Evolutionary conservation across 1,140 invertebrate species (phyloP).

Genomic region (Medauroidea extradentata): DNA sequence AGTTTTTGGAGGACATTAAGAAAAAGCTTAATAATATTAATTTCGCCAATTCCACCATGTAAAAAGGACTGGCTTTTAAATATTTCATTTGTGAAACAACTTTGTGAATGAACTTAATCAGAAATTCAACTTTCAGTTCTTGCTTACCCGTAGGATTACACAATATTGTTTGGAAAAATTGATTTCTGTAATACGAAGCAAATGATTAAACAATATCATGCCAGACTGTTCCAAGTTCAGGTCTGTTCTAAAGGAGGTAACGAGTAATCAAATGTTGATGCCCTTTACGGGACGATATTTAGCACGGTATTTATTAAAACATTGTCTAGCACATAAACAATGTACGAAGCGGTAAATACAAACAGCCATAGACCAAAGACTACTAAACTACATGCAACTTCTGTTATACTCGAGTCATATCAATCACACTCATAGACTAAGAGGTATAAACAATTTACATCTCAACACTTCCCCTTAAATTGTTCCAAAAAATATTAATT

Average conservation of each 20-base stretch:
- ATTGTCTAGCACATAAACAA: no score
- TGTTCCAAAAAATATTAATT: no score
- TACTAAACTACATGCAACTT: no score
- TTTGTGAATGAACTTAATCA: not conserved
- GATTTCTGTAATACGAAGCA: not conserved
- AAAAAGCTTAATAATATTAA: not conserved
- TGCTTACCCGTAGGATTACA: not conserved
- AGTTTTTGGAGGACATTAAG: not conserved
- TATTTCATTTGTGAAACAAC: not conserved
- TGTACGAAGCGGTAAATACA: no score
- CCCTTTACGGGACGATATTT: not conserved
- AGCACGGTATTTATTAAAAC: not conserved
- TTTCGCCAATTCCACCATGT: not conserved
- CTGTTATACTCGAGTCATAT: no score
- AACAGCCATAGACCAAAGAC: no score
- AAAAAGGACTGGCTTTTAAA: not conserved
- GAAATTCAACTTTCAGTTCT: not conserved
- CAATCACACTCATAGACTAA: no score
- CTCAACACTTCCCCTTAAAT: no score
- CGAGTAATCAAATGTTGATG: not conserved
- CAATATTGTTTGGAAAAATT: not conserved
- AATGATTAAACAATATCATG: not conserved
- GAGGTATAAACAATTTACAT: no score
- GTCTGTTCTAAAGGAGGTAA: not conserved
- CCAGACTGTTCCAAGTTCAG: not conserved